These are phyloP conservation scores for Archilochus colubris DNA, from an alignment of 2,113 vertebrate species.

Conservation along the genomic window DNA sequence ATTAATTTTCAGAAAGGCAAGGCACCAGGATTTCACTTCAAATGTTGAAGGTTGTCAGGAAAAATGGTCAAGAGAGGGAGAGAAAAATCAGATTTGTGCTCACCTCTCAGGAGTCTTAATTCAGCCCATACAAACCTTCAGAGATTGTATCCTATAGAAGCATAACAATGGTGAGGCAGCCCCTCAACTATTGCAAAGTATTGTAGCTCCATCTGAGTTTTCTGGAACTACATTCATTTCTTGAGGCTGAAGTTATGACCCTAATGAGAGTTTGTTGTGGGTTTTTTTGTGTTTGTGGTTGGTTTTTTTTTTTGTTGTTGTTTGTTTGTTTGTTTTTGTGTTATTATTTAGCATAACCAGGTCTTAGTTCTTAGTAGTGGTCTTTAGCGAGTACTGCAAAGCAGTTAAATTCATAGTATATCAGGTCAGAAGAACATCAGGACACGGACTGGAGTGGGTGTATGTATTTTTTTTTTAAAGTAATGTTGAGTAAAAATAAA, in stretches of 20 bases:
- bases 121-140: not conserved
- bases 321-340: no score
- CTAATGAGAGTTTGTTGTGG: not conserved
- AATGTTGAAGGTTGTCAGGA: not conserved
- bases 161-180: not conserved
- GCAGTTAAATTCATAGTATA: not conserved
- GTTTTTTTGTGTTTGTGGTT: no score
- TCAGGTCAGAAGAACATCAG: not conserved
- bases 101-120: not conserved
- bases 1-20: not conserved
- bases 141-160: not conserved
- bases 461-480: not conserved
- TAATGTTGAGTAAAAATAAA: slow-evolving; percentile 19
- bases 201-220: not conserved
- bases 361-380: not conserved
- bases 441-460: not conserved
- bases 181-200: not conserved
- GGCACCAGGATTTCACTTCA: not conserved
- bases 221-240: not conserved
- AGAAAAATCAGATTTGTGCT: not conserved
- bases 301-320: no score
- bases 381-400: not conserved
- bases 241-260: not conserved
- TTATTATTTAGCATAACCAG: not conserved
- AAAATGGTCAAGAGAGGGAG: not conserved